Evolutionary conservation across 2,888 invertebrate genomes (phyloP).

Genomic region (Acholoe squamosa): DNA sequence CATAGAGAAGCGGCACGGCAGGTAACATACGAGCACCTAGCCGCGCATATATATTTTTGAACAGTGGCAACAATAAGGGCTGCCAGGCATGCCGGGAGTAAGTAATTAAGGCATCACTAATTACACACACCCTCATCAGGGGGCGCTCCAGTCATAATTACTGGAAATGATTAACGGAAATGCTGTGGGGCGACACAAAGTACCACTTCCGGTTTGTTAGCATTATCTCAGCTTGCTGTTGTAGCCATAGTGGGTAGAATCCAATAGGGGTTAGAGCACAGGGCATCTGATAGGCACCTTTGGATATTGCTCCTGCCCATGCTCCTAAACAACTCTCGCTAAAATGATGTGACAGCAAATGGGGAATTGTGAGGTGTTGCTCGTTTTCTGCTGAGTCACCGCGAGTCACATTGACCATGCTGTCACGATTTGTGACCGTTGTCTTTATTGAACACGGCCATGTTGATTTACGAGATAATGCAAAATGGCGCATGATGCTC

Average conservation of each 20-base stretch:
- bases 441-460: no score
- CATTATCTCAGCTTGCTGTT: neutral
- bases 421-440: neutral
- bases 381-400: neutral
- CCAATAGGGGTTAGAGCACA: neutral
- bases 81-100: neutral
- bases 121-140: neutral
- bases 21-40: neutral
- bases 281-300: neutral
- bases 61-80: no score
- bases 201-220: neutral
- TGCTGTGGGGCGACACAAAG: neutral
- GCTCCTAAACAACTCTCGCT: no score
- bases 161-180: neutral
- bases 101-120: constrained; percentile 27
- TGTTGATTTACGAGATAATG: neutral
- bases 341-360: no score
- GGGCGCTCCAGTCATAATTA: neutral
- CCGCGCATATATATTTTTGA: neutral
- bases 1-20: no score
- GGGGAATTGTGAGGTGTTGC: no score
- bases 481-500: neutral
- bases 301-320: neutral
- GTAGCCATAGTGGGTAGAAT: neutral
- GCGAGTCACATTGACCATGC: neutral